Evolutionary conservation across 2,113 vertebrate species (phyloP).

Genomic region (Gallinago paraguaiae): DNA sequence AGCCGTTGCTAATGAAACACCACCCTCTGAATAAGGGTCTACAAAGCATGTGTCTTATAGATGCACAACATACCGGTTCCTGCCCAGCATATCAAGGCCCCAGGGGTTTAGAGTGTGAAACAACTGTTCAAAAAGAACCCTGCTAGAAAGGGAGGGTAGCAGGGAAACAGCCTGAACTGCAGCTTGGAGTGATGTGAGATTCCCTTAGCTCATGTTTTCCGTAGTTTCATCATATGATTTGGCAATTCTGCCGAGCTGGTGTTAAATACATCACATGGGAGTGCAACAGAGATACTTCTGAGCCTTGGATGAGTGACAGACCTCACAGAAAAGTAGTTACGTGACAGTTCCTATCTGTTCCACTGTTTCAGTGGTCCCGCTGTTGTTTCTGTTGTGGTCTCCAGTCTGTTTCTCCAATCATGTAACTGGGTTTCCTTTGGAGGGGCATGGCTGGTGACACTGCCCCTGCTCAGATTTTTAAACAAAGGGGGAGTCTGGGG

Average conservation of each 20-base stretch:
- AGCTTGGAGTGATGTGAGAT: constrained; percentile 5
- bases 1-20: constrained; percentile 31
- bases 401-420: background rate
- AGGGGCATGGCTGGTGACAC: background rate
- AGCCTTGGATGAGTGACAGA: background rate
- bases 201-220: background rate
- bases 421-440: background rate
- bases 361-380: background rate
- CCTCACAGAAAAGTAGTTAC: background rate
- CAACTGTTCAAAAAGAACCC: background rate
- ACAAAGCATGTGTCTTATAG: background rate
- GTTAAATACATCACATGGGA: background rate
- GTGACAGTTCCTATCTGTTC: background rate
- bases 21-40: background rate
- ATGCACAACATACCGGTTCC: background rate
- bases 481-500: background rate
- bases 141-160: background rate
- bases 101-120: background rate
- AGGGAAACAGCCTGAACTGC: background rate
- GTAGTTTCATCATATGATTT: constrained; percentile 23
- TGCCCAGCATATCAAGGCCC: background rate
- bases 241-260: background rate
- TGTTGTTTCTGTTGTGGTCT: background rate
- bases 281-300: background rate
- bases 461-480: background rate